Base-by-base conservation (phyloP, 2,888 invertebrate species). In the Argyresthia goedartella region DNA sequence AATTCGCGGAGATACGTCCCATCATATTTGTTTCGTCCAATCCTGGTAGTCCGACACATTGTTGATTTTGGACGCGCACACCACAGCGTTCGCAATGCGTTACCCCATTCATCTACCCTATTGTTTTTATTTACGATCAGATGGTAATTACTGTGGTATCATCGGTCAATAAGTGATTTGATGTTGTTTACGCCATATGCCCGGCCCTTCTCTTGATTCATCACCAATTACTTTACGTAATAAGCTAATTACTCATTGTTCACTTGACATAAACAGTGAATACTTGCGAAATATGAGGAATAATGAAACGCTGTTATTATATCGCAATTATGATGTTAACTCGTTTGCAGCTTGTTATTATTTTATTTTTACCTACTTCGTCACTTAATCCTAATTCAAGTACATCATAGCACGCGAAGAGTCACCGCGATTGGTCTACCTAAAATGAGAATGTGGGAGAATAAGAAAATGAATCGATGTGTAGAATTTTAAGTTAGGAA, bases 91-190 rank as follows among this genome's bases (percentile, higher is more conserved):
- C 49, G 45, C 13, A 53, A 53, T 50, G 46, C 43, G 9, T 13
- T 25, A 50, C 42, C 33, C 34, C 16, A 15, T 41, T 25, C 25
- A 25, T 25, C 25, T 25, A 25, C 34, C 47, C 79, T 59, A 77
- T 82, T 81, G 79, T 81, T 81, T 76, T 76, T 68, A 73, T 65
- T 65, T 61, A 55, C 57, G 56, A 64, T 63, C 66, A 69, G 69
- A 63, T 60, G 61, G 68, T 74, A 79, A 81, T 79, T 76, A 78
- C 67, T 61, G 56, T 62, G 59, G 65, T 68, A 73, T 74, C 73
- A 71, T 71, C 64, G 64, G 45, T 57, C 63, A 61, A 60, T 72
- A 68, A 78, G 69, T 76, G 76, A 80, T 79, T 80, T 74, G 65
- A 67, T 66, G 62, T 62, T 60, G 62, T 50, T 63, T 60, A 64